Evolutionary conservation across 2,797 vertebrate genomes (phyloP), one percentile per base, ranked within the genome.

Genomic region (Toxotes lorentzi): DNA sequence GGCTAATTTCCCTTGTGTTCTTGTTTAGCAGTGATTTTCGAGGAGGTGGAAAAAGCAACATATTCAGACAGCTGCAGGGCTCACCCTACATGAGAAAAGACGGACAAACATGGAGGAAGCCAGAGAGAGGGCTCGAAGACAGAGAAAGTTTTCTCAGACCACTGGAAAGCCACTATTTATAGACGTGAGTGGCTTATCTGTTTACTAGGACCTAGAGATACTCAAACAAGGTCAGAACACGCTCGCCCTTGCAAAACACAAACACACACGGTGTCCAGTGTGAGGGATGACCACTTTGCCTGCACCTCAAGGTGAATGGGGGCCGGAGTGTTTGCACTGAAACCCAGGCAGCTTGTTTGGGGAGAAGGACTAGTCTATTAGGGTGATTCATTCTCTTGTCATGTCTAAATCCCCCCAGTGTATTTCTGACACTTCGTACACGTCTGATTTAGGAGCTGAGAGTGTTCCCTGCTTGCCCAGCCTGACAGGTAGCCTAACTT

Each of bases 181-280:
- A 75, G 54, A 30, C 30, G 21, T 57, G 45, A 80, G 88, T 35
- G 64, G 84, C 70, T 45, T 61, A 86, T 90, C 75, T 94, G 89
- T 93, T 94, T 93, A 86, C 88, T 83, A 80, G 86, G 86, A 90
- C 75, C 60, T 69, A 70, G 72, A 88, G 64, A 91, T 91, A 76
- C 70, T 92, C 88, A 87, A 85, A 89, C 78, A 82, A 81, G 86
- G 83, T 69, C 58, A 60, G 53, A 73, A 57, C 61, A 54, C 12
- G 58, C 54, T 70, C 50, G 43, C 64, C 69, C 41, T 76, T 66
- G 63, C 75, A 60, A 73, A 79, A 73, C 75, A 83, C 79, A 84
- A 71, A 88, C 75, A 79, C 62, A 66, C 73, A 86, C 74, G 70
- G 85, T 68, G 74, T 83, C 74, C 83, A 82, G 75, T 84, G 83